Base-by-base conservation (phyloP, 2,888 invertebrate species). In the Dioctria rufipes region DNA sequence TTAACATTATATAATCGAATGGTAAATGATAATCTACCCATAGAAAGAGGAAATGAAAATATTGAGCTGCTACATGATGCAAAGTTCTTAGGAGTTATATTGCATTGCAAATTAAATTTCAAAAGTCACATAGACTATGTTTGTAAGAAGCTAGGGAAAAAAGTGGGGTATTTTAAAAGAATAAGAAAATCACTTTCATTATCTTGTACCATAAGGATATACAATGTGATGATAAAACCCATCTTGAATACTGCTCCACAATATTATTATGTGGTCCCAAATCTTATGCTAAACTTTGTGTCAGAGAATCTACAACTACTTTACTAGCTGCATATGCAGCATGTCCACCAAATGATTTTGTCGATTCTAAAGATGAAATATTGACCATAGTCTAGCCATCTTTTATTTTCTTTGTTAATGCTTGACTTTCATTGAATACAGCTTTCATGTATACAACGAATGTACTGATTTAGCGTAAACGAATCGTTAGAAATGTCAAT, bases 361-460 rank as follows among this genome's bases (percentile, higher is more conserved):
- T 81, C 0, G 88, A 85, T 0, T 97, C 96, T 87, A 96, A 93
- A 0, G 98, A 98, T 0, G 98, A 98, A 66, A 98, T 89, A 87
- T 97, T 98, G 0, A 98, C 98, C 85, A 98, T 95, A 80, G 94
- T 90, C 43, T 97, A 96, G 80, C 92, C 92, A 63, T 90, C 90
- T 84, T 94, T 93, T 91, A 98, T 92, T 86, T 93, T 92, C 83
- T 91, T 92, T 11, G 94, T 93, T 66, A 97, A 92, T 40, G 95
- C 90, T 92, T 98, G 97, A 61, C 95, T 95, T 3, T 98, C 92
- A 88, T 96, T 95, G 75, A 98, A 91, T 0, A 95, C 91, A 3
- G 95, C 93, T 89, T 97, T 97, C 1, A 96, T 93, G 89, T 98
- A 98, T 0, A 96, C 90, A 87, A 93, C 91, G 85, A 95, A 93